Percentiles rank a stretch among this genome's conserved stretches.
Evolutionary conservation across 53 echinoderm and acorn worm genomes (phyloP).

Genomic region (Patiria pectinifera): DNA sequence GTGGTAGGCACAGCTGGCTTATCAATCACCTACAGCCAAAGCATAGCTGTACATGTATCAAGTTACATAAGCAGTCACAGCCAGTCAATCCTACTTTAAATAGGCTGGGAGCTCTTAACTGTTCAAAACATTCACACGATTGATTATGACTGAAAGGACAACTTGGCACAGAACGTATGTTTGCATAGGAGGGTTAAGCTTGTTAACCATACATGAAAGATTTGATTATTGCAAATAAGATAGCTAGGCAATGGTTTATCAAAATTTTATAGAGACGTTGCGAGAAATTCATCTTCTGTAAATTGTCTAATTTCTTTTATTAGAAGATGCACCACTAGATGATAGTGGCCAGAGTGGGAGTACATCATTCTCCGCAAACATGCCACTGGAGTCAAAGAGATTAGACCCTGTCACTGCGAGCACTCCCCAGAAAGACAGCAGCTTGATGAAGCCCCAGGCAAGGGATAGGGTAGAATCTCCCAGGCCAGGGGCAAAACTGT

Average conservation of each 20-base stretch:
- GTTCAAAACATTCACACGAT: too few relatives aligned
- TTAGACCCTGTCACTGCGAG: not conserved
- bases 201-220: too few relatives aligned
- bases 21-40: too few relatives aligned
- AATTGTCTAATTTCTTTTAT: not conserved
- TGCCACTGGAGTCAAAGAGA: not conserved
- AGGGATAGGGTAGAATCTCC: not conserved
- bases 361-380: not conserved
- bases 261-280: not conserved
- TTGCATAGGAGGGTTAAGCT: too few relatives aligned
- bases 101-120: too few relatives aligned
- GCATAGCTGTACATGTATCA: too few relatives aligned
- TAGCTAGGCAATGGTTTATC: not conserved
- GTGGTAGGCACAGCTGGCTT: too few relatives aligned
- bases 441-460: not conserved
- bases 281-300: not conserved
- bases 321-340: not conserved
- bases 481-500: constrained; percentile 38
- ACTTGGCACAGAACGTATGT: too few relatives aligned
- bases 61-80: too few relatives aligned
- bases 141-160: too few relatives aligned
- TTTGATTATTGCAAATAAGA: too few relatives aligned
- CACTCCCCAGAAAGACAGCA: not conserved
- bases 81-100: too few relatives aligned
- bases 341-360: not conserved